Base-by-base conservation (phyloP, 2,888 invertebrate genomes). In the Dicranocentrus wangi region DNA sequence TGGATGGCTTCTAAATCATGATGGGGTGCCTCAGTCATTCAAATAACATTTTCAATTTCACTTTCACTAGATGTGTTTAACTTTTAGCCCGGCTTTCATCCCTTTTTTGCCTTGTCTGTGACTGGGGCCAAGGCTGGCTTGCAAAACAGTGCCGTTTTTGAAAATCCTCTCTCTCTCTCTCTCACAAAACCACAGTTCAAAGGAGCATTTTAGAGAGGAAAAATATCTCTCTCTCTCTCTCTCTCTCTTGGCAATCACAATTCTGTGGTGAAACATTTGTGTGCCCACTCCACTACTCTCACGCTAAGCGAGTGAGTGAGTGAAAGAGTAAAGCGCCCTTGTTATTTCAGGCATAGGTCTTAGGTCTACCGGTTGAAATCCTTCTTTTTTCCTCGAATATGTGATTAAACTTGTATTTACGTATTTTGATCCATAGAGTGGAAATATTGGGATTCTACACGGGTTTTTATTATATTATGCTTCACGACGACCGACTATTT, bases 1-100 rank as follows among this genome's bases (percentile, higher is more conserved):
- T 53, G 69, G 55, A 27, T 69, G 69, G 39, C 47, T 51, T 51
- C 53, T n/a, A 69, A 69, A 53, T 42, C 69, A n/a, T 69, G 69
- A 63, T 28, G 61, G 55, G 55, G 55, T 61, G 61, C 21, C 43
- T 42, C 42, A 63, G 42, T 63, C 42, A 63, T 39, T 39, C 39
- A 27, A 42, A 63, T 63, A 63, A 19, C 39, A 42, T 63, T 63
- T 63, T 63, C 63, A 42, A 63, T 63, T 21, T 39, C 60, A 55
- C 3, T 32, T 23, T 5, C 21, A 55, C 5, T 32, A 7, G n/a
- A n/a, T 32, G 3, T 32, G 10, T 32, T 32, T 32, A 32, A 32
- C 32, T 3, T 32, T n/a, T n/a, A 32, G 3, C 32, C 32, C 32
- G 10, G 10, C 32, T 10, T 32, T 32, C n/a, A n/a, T n/a, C n/a